Evolutionary conservation across 2,888 invertebrate genomes (phyloP).

Genomic region (Cephus runcator): DNA sequence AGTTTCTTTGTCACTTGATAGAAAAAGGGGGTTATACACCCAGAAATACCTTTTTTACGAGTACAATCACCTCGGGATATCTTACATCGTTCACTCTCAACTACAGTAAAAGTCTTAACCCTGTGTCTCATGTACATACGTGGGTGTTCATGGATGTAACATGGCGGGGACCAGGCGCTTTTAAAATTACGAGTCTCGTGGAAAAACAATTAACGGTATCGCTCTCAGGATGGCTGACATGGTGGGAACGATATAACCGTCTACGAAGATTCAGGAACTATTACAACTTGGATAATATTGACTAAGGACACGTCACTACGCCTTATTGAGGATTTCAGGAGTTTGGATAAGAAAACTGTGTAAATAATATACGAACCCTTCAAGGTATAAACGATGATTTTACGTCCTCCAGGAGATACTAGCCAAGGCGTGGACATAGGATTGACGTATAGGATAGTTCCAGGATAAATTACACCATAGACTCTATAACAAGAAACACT

Average conservation of each 20-base stretch:
- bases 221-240: not conserved
- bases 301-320: not conserved
- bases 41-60: slow-evolving; percentile 36
- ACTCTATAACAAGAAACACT: not conserved
- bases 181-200: not conserved
- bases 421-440: not conserved
- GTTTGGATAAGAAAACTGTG: not conserved
- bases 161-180: not conserved
- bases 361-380: not conserved
- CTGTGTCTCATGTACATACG: not conserved
- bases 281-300: not conserved
- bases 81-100: not conserved
- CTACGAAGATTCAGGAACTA: not conserved
- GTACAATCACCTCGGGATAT: slow-evolving; percentile 21
- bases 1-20: slow-evolving; percentile 9
- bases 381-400: not conserved
- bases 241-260: not conserved
- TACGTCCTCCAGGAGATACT: not conserved
- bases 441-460: not conserved
- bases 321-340: not conserved
- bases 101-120: not conserved
- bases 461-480: not conserved
- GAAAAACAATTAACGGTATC: not conserved
- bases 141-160: not conserved
- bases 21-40: slow-evolving; percentile 12